phyloP scores from a whole-genome alignment of 2,797 vertebrate species.

The Aulostomus chinensis region DNA sequence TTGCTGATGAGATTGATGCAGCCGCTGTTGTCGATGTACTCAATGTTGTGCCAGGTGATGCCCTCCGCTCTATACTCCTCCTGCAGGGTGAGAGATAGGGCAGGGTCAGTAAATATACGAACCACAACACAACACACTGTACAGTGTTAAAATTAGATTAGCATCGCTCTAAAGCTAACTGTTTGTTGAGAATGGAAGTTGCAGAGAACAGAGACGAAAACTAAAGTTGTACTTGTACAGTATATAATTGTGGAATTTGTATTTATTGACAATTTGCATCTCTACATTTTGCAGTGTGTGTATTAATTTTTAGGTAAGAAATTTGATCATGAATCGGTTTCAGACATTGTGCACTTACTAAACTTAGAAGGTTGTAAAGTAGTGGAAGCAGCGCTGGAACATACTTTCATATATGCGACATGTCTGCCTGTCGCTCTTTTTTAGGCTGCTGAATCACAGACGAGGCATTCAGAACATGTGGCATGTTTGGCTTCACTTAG shows the following conservation, averaged over 20 bases:
- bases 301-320: too few species aligned
- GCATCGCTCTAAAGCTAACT: too few species aligned
- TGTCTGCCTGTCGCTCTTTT: conserved; percentile 9
- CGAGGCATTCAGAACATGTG: conserved; percentile 64
- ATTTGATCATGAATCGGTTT: too few species aligned
- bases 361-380: conserved; percentile 1
- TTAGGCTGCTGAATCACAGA: conserved; percentile 46
- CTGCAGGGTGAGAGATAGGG: conserved; percentile 60
- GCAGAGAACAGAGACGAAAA: too few species aligned
- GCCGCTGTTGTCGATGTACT: conserved; percentile 94
- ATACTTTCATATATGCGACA: conserved; percentile 7
- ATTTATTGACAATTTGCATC: too few species aligned
- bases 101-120: background rate
- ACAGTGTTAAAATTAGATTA: too few species aligned
- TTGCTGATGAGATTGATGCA: conserved; percentile 98
- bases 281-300: too few species aligned
- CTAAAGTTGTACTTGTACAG: too few species aligned
- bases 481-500: conserved; percentile 24
- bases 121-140: too few species aligned
- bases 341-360: background rate
- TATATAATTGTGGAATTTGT: too few species aligned
- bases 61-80: conserved; percentile 94
- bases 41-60: conserved; percentile 96
- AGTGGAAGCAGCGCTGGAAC: conserved; percentile 5
- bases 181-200: too few species aligned